A percentile compares a stretch with the other conserved stretches of the same genome.
Conservation (phyloP, 1,140 invertebrate species). For the Muscidifurax raptorellus region DNA sequence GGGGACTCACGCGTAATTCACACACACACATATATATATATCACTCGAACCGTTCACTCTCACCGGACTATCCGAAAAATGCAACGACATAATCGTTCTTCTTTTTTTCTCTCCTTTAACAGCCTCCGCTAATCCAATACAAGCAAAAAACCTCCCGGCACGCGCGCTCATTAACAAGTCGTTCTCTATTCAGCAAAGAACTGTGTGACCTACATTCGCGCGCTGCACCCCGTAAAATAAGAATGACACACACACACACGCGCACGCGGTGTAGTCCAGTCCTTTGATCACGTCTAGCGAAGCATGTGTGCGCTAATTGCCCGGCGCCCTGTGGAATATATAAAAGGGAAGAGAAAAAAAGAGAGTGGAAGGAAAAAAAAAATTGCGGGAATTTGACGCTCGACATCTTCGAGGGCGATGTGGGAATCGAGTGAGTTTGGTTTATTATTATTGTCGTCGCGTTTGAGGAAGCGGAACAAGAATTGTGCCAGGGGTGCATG, state of each 20-base stretch:
- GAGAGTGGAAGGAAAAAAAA: neutral
- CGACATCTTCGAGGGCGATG: neutral
- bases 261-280: neutral
- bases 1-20: neutral
- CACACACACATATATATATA: no score
- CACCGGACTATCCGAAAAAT: no score
- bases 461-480: neutral
- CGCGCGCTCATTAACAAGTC: conserved; percentile 33
- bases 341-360: neutral
- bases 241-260: conserved; percentile 40
- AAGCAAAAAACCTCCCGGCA: neutral
- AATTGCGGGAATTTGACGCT: conserved; percentile 52
- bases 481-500: neutral
- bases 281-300: conserved; percentile 55
- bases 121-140: neutral
- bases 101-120: neutral
- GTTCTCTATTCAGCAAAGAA: conserved; percentile 44
- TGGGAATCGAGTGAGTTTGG: neutral
- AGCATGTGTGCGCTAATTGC: conserved; percentile 42
- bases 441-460: no score
- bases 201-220: conserved; percentile 49
- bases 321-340: neutral
- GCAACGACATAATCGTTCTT: no score
- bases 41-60: no score
- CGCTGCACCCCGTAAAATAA: conserved; percentile 41